These are phyloP conservation scores for Xestia rhomboidea DNA, from an alignment of 2,888 invertebrate species.

Conservation along the genomic window DNA sequence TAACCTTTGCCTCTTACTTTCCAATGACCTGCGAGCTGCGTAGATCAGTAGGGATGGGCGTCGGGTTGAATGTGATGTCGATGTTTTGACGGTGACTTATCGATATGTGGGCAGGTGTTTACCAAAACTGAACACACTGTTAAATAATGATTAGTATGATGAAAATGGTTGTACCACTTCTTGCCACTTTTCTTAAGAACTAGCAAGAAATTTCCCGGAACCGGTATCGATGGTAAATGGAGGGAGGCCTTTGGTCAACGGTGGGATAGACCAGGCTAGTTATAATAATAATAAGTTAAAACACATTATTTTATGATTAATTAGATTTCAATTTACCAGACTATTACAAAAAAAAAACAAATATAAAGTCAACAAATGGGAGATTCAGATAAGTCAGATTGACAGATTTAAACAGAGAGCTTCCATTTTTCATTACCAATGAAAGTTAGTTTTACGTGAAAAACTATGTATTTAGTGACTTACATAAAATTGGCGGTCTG, in stretches of 20 bases:
- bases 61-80: constrained; percentile 26
- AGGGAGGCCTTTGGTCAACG: neutral
- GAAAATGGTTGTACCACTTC: neutral
- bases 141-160: neutral
- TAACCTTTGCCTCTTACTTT: constrained; percentile 85
- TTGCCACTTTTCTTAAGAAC: neutral
- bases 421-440: neutral
- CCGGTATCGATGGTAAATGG: neutral
- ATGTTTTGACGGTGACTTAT: constrained; percentile 23
- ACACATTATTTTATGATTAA: neutral
- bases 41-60: constrained; percentile 69
- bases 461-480: neutral
- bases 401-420: neutral
- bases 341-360: neutral
- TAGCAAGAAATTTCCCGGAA: neutral
- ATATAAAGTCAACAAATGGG: neutral
- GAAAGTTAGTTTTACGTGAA: neutral
- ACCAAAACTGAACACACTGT: neutral
- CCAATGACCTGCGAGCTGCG: constrained; percentile 83
- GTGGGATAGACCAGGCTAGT: neutral
- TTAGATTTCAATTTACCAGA: neutral
- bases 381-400: neutral
- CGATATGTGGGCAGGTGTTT: neutral
- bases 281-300: neutral
- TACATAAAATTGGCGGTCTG: neutral